phyloP scores from a whole-genome alignment of 2,797 vertebrate genomes.

The Lepilemur ruficaudatus region DNA sequence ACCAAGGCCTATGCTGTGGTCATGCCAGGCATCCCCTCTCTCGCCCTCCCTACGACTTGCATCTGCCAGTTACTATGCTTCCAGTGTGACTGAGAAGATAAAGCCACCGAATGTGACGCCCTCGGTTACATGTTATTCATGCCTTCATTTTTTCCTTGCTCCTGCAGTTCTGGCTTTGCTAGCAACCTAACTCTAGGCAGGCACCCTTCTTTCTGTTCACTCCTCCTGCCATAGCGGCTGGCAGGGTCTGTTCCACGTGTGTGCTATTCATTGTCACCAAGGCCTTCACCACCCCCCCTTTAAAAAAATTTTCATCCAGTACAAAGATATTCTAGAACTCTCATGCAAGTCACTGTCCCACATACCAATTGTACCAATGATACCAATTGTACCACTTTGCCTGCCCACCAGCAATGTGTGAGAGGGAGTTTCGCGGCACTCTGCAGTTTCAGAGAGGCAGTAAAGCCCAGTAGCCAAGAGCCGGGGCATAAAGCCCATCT shows the following conservation, averaged over 20 bases:
- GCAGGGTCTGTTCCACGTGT: not conserved
- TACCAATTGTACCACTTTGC: not conserved
- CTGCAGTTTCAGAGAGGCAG: not conserved
- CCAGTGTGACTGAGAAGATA: not conserved
- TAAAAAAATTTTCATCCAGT: not conserved
- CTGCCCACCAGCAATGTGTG: not conserved
- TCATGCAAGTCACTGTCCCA: not conserved
- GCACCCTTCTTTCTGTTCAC: not conserved
- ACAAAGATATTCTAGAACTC: not conserved
- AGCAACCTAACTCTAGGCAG: not conserved
- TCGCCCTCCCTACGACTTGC: not conserved
- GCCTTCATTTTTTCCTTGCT: not conserved
- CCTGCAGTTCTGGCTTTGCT: not conserved
- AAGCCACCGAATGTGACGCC: not conserved
- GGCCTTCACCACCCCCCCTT: not conserved
- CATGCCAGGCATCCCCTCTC: not conserved
- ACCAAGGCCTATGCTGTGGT: not conserved
- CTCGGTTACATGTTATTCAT: not conserved
- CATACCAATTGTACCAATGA: not conserved
- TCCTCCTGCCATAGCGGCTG: not conserved
- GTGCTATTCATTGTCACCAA: not conserved
- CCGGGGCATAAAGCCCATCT: not conserved
- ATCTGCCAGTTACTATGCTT: not conserved
- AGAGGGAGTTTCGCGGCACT: not conserved
- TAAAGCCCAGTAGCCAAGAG: not conserved